Base-by-base conservation (phyloP, 2,888 invertebrate species). In the Chalcosyrphus nemorum region DNA sequence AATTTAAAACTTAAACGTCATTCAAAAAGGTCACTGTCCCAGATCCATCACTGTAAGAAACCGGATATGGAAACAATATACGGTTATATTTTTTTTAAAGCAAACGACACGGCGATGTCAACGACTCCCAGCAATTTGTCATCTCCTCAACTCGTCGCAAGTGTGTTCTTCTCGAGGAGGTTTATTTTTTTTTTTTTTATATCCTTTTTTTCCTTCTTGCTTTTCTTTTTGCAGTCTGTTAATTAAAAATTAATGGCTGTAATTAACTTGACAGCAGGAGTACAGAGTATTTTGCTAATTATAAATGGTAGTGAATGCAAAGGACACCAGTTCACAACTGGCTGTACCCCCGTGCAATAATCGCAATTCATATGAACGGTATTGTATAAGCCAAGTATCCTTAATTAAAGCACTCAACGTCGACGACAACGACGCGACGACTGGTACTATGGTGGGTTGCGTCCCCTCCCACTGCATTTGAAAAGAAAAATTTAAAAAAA, bases 221-320 rank as follows among this genome's bases (percentile, higher is more conserved):
- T 56, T 50, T 43, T 35, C 65, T 56, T 50, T 59, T 54, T 76
- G 57, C 54, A n/a, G 63, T 50, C 54, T 74, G 74, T 80, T 84
- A 84, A 80, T 84, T 84, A 84, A 80, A 84, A 84, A 65, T 75
- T 45, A 75, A 84, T 75, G 80, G 57, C 63, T 70, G 80, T 70
- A 84, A 84, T 75, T 84, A 82, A 77, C 77, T 72, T 61, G 72
- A 54, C 32, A 61, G 29, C 61, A 61, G 17, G 61, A 70, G 68
- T 70, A 41, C 45, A 81, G 56, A 68, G 47, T 56, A 71, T 65
- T 77, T 41, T 54, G 59, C 57, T 65, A 66, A 81, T 66, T 81
- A 81, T 59, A 71, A 77, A 71, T 35, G 56, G 27, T 27, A 24
- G 47, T 63, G 27, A 50, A 70, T 75, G 61, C 21, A 63, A 75